Conservation (phyloP, 1,140 invertebrate genomes). For the Choristoneura fumiferana region DNA sequence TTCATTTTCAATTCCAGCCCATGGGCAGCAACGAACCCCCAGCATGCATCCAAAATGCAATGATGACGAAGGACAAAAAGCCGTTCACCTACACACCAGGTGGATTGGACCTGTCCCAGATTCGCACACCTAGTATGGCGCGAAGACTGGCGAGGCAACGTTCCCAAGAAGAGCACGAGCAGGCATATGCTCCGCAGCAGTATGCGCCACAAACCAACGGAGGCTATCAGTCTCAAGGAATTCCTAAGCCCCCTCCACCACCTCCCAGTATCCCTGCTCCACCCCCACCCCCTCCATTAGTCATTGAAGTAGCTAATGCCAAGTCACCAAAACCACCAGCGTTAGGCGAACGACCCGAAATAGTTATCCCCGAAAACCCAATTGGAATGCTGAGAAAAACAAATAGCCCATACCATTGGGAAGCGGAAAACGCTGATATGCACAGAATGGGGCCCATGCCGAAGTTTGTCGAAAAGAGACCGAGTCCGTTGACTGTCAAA, state of each 20-base stretch:
- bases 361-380: conserved; percentile 84
- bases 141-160: conserved; percentile 84
- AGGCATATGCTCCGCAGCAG: conserved; percentile 68
- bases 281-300: conserved; percentile 80
- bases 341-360: conserved; percentile 80
- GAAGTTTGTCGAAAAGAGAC: conserved; percentile 70
- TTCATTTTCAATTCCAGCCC: conserved; percentile 50
- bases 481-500: conserved; percentile 70
- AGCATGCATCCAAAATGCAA: conserved; percentile 93
- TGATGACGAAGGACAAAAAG: conserved; percentile 97
- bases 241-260: conserved; percentile 66
- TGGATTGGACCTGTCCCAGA: conserved; percentile 93
- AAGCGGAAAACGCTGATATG: conserved; percentile 66
- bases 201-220: conserved; percentile 34
- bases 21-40: conserved; percentile 84
- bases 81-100: conserved; percentile 97
- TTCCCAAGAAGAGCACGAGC: conserved; percentile 77
- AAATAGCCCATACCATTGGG: conserved; percentile 77
- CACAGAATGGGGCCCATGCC: conserved; percentile 61
- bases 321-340: conserved; percentile 67
- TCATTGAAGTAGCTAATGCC: conserved; percentile 70
- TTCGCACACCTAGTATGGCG: conserved; percentile 93
- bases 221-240: conserved; percentile 76
- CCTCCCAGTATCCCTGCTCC: conserved; percentile 73
- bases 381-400: conserved; percentile 80